A percentile compares a stretch with the other conserved stretches of the same genome.
These are phyloP conservation scores for Antedon mediterranea DNA, from an alignment of 53 echinoderm and acorn worm species.

Conservation along the genomic window DNA sequence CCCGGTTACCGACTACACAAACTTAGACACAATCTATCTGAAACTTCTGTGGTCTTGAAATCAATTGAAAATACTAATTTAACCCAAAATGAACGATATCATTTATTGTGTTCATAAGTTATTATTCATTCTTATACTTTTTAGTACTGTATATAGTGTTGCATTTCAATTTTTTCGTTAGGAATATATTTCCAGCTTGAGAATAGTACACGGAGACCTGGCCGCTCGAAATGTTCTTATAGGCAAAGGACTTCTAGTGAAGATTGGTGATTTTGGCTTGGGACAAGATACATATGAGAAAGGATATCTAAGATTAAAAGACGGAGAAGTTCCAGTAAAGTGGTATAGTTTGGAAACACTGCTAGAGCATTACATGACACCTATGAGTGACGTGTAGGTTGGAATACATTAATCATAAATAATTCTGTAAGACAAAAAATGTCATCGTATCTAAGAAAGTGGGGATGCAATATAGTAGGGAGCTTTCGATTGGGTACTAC, in stretches of 20 bases:
- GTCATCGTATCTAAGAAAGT: no score
- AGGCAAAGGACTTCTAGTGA: not conserved
- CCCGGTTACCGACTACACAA: not conserved
- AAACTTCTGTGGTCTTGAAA: not conserved
- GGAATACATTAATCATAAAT: not conserved
- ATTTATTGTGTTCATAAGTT: not conserved
- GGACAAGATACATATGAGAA: not conserved
- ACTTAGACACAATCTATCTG: not conserved
- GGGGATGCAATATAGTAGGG: no score
- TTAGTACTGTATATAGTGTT: not conserved
- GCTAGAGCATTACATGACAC: not conserved
- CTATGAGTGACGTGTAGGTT: not conserved
- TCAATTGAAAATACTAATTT: no score
- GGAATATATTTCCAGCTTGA: not conserved
- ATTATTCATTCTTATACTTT: not conserved
- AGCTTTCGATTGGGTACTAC: no score
- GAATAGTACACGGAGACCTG: not conserved
- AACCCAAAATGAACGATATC: not conserved
- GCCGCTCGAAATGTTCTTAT: not conserved
- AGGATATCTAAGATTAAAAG: not conserved
- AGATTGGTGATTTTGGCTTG: not conserved
- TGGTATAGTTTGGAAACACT: not conserved
- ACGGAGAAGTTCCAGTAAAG: not conserved
- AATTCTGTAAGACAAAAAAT: no score
- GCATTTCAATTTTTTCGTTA: not conserved